Evolutionary conservation across 2,888 invertebrate species (phyloP), one percentile per base, ranked within the genome.

Genomic region (Pristionchus mayeri): DNA sequence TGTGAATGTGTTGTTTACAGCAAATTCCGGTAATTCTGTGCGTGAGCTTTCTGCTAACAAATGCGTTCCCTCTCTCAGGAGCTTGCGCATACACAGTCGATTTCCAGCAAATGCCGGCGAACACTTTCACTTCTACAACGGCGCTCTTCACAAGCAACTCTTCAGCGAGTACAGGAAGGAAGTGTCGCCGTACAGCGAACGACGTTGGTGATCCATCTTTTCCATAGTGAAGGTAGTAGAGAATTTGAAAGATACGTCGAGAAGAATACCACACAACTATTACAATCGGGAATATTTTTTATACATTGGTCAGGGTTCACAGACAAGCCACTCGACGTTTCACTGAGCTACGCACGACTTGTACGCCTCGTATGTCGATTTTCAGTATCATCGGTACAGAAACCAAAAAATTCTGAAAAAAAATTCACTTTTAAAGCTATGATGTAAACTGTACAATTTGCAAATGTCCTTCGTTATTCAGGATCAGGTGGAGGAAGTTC

Each of bases 401-500:
- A n/a, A n/a, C n/a, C n/a, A n/a, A n/a, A n/a, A n/a, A n/a, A n/a
- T n/a, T n/a, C n/a, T n/a, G n/a, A n/a, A n/a, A n/a, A n/a, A n/a
- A n/a, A n/a, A n/a, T n/a, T n/a, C n/a, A n/a, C n/a, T n/a, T n/a
- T n/a, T n/a, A n/a, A n/a, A n/a, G n/a, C n/a, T n/a, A n/a, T n/a
- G n/a, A n/a, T n/a, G n/a, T n/a, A n/a, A n/a, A n/a, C n/a, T n/a
- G n/a, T n/a, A n/a, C n/a, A n/a, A n/a, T n/a, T n/a, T n/a, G n/a
- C n/a, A n/a, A n/a, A n/a, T n/a, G n/a, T n/a, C n/a, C n/a, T 9
- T 44, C 44, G 44, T 44, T 13, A 44, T 76, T 27, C 0, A 78
- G 76, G 76, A 78, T 9, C 76, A 78, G 50, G 40, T 50, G 50
- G 50, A 78, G 30, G 76, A 78, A 34, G 76, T 78, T 1, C 24